phyloP scores from a whole-genome alignment of 2,888 invertebrate genomes.

The Chelonus formosanus region DNA sequence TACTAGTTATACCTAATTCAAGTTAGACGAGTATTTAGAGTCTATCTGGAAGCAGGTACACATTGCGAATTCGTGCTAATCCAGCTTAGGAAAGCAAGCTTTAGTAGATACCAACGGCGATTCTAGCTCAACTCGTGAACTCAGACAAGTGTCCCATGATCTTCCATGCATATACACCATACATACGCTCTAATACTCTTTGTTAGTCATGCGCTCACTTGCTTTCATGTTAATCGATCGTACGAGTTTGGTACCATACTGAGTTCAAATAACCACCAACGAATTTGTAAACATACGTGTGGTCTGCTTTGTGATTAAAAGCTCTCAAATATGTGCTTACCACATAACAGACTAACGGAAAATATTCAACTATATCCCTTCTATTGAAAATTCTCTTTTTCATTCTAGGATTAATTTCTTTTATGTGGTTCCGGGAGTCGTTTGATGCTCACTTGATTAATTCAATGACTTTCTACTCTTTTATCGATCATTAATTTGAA shows the following conservation, averaged over 20 bases:
- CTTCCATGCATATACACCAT: conserved; percentile 18
- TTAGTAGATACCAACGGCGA: too few species aligned
- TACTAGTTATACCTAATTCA: too few species aligned
- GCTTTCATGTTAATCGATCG: conserved; percentile 29
- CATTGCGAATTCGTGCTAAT: too few species aligned
- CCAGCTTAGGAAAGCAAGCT: too few species aligned
- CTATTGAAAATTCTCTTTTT: background rate
- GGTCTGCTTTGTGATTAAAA: conserved; percentile 14
- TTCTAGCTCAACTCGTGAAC: too few species aligned
- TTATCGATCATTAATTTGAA: too few species aligned
- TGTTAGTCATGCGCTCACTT: conserved; percentile 14
- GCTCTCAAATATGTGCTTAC: conserved; percentile 14
- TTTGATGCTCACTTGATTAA: too few species aligned
- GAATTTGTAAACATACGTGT: conserved; percentile 7
- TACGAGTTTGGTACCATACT: conserved; percentile 3
- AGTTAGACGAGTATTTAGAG: too few species aligned
- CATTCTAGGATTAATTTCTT: background rate
- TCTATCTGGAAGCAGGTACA: too few species aligned
- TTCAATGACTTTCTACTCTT: too few species aligned
- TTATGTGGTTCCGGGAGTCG: too few species aligned
- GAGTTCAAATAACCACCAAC: conserved; percentile 20
- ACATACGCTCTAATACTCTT: conserved; percentile 19
- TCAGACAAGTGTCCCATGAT: conserved; percentile 23
- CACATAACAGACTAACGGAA: conserved; percentile 2
- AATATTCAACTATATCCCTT: conserved; percentile 8